phyloP scores from a whole-genome alignment of 2,888 invertebrate genomes.

The Lathronympha strigana region DNA sequence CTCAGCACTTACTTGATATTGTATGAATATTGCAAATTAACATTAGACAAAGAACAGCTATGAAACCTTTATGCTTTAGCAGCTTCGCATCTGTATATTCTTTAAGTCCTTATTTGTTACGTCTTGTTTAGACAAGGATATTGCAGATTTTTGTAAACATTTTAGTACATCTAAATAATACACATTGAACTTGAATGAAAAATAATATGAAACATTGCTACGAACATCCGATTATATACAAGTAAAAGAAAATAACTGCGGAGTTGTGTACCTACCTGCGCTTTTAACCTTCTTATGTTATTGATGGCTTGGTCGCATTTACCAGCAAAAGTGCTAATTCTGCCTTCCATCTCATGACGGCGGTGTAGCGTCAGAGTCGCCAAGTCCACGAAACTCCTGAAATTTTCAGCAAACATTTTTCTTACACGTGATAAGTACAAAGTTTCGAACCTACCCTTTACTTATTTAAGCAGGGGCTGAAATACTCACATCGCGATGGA shows the following conservation, averaged over 20 bases:
- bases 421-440: slow-evolving; percentile 1
- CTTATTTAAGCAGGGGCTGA: neutral
- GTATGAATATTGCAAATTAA: too few species aligned
- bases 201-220: too few species aligned
- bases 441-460: slow-evolving; percentile 14
- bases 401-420: slow-evolving; percentile 43
- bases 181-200: too few species aligned
- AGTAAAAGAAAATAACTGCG: neutral
- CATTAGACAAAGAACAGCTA: too few species aligned
- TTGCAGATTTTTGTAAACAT: too few species aligned
- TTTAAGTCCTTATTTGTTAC: too few species aligned
- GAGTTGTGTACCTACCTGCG: slow-evolving; percentile 58
- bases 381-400: slow-evolving; percentile 75
- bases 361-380: slow-evolving; percentile 71
- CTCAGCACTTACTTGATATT: too few species aligned
- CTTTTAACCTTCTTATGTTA: slow-evolving; percentile 67
- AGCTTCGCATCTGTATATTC: too few species aligned
- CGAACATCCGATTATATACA: neutral
- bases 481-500: slow-evolving; percentile 50
- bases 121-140: too few species aligned
- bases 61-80: too few species aligned
- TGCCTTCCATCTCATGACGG: slow-evolving; percentile 69
- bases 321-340: slow-evolving; percentile 62
- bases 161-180: too few species aligned
- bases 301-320: slow-evolving; percentile 71